A percentile compares a stretch with the other conserved stretches of the same genome.
Conservation (phyloP, 2,888 invertebrate genomes). For the Geotrupes spiniger region DNA sequence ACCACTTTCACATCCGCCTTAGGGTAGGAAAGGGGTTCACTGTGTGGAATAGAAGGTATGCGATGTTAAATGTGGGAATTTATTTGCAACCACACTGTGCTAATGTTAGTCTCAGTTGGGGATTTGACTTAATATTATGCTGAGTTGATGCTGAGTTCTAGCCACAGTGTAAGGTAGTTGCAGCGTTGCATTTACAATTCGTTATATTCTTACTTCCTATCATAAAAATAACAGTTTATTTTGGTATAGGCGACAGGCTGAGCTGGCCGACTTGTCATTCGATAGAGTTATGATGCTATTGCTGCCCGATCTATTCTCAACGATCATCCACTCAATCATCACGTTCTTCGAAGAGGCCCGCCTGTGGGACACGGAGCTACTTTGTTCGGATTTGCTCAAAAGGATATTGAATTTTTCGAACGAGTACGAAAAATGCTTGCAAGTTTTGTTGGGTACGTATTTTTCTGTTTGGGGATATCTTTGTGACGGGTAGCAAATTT, state of each 20-base stretch:
- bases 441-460: conserved; percentile 31
- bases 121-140: too few relatives aligned
- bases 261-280: conserved; percentile 33
- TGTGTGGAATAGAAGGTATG: conserved; percentile 24
- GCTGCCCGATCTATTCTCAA: conserved; percentile 39
- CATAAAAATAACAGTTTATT: conserved; percentile 1
- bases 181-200: too few relatives aligned
- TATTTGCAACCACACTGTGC: too few relatives aligned
- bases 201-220: too few relatives aligned
- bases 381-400: conserved; percentile 43
- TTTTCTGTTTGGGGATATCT: too few relatives aligned
- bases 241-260: conserved; percentile 29
- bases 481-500: too few relatives aligned
- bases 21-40: conserved; percentile 15
- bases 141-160: too few relatives aligned
- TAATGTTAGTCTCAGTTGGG: too few relatives aligned
- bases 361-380: conserved; percentile 49
- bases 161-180: too few relatives aligned
- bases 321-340: conserved; percentile 43
- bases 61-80: neutral
- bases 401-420: conserved; percentile 35
- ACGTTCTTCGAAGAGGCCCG: conserved; percentile 45
- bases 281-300: conserved; percentile 30
- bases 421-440: conserved; percentile 32
- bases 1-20: conserved; percentile 43